Percentiles rank a stretch among this genome's conserved stretches.
Evolutionary conservation across 2,797 vertebrate genomes (phyloP).

Genomic region (Agapornis canus): DNA sequence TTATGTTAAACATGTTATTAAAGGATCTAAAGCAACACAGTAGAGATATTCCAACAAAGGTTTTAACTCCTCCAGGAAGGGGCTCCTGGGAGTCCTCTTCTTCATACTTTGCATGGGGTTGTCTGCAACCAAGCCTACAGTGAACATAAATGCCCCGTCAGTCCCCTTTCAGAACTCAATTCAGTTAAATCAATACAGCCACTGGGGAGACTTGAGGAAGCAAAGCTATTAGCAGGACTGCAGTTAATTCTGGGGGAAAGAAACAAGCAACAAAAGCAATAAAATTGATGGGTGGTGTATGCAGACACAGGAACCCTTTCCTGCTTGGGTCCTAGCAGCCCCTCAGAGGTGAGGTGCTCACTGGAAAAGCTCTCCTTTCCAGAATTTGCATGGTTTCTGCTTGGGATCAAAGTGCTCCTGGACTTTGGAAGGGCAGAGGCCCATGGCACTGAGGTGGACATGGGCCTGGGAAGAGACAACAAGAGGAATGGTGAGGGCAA

Average conservation of each 20-base stretch:
- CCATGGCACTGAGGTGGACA: background rate
- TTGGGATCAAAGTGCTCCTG: background rate
- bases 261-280: conserved; percentile 55
- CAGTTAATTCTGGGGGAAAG: conserved; percentile 45
- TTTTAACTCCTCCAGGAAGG: conserved; percentile 27
- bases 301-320: conserved; percentile 20
- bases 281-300: conserved; percentile 46
- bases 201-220: conserved; percentile 7
- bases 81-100: conserved; percentile 44
- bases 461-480: background rate
- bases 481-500: background rate
- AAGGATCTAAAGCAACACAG: conserved; percentile 40
- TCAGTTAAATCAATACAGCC: conserved; percentile 23
- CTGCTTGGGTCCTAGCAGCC: background rate
- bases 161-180: background rate
- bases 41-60: conserved; percentile 22
- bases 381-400: background rate
- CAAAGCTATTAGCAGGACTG: conserved; percentile 46
- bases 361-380: background rate
- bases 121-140: conserved; percentile 12
- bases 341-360: background rate
- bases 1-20: conserved; percentile 42
- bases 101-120: conserved; percentile 7
- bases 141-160: conserved; percentile 13
- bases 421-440: background rate